Conservation (phyloP, 2,797 vertebrate genomes). For the Anas capensis region DNA sequence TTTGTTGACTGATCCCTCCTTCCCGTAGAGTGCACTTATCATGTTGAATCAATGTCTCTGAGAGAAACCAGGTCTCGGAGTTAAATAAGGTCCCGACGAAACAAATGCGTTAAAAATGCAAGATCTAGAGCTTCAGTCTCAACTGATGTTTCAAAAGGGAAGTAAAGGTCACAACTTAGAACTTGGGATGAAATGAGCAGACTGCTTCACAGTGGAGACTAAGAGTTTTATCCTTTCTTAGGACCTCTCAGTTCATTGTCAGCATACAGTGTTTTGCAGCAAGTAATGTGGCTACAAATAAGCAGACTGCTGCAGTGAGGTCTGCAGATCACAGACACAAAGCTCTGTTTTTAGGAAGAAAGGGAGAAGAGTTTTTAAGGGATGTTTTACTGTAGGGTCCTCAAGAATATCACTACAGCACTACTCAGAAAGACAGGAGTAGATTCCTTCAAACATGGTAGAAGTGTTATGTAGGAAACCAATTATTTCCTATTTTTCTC, state of each 20-base stretch:
- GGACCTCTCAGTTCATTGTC: not conserved
- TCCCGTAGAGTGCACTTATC: conserved; percentile 49
- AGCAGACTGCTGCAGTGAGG: not conserved
- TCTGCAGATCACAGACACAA: not conserved
- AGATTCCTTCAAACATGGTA: not conserved
- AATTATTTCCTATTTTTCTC: not conserved
- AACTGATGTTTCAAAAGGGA: conserved; percentile 13
- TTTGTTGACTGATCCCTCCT: not conserved
- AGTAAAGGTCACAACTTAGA: not conserved
- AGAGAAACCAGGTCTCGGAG: conserved; percentile 43
- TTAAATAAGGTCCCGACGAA: conserved; percentile 14
- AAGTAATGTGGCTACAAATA: not conserved
- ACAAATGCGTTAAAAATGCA: conserved; percentile 4
- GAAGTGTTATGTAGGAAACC: not conserved
- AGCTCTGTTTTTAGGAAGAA: not conserved
- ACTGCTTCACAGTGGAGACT: not conserved
- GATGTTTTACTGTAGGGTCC: not conserved
- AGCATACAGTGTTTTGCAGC: not conserved
- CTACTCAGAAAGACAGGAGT: not conserved
- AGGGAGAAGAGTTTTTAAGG: not conserved
- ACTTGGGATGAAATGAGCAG: not conserved
- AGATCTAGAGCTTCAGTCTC: conserved; percentile 8
- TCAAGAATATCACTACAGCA: not conserved
- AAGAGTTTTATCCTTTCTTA: not conserved
- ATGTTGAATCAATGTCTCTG: conserved; percentile 42